A percentile compares a stretch with the other conserved stretches of the same genome.
Evolutionary conservation across 2,113 vertebrate species (phyloP).

Genomic region (Oxyruncus cristatus): DNA sequence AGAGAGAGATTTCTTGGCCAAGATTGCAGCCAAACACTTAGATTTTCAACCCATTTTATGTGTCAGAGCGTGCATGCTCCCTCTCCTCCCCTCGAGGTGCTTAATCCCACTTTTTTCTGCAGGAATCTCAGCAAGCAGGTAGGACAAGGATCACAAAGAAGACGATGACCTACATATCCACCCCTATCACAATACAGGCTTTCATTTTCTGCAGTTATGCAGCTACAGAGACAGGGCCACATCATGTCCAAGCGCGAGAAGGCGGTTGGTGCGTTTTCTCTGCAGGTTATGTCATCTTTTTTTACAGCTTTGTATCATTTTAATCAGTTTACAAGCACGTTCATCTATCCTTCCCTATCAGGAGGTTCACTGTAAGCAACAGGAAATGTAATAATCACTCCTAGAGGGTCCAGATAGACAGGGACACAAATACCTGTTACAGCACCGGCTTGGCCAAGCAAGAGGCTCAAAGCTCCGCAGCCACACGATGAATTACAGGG

Average conservation of each 20-base stretch:
- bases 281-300: not conserved
- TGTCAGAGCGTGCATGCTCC: not conserved
- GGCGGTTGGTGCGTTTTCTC: not conserved
- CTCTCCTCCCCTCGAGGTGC: not conserved
- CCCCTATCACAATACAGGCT: accelerated
- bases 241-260: accelerated
- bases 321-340: not conserved
- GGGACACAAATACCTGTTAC: not conserved
- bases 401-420: not conserved
- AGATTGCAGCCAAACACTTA: not conserved
- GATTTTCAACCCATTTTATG: not conserved
- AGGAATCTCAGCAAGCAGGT: not conserved
- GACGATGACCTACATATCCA: not conserved
- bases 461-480: not conserved
- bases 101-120: not conserved
- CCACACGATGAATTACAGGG: accelerated
- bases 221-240: not conserved
- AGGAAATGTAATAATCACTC: not conserved
- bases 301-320: not conserved
- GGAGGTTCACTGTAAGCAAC: not conserved
- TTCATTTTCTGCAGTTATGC: not conserved
- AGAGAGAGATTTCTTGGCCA: not conserved
- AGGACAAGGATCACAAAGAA: not conserved
- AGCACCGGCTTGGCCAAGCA: not conserved
- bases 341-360: not conserved